These are phyloP conservation scores for Halichoerus grypus DNA, from an alignment of 2,113 vertebrate genomes.

Conservation along the genomic window DNA sequence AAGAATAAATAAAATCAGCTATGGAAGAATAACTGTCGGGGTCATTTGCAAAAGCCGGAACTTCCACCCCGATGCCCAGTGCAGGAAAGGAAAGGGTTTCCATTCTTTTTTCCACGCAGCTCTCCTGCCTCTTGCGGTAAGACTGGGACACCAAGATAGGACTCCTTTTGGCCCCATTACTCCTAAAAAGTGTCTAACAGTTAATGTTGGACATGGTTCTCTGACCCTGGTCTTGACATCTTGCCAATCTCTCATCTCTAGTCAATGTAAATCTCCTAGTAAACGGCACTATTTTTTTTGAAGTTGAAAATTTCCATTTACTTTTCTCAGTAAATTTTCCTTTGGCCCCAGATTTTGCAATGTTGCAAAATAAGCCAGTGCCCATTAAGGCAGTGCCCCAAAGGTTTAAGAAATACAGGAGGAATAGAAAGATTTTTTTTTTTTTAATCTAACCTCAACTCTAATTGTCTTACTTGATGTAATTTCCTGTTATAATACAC, in stretches of 20 bases:
- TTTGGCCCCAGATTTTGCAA: constrained; percentile 35
- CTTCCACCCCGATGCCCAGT: rapidly evolving
- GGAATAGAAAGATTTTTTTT: constrained; percentile 20
- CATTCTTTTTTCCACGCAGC: not conserved
- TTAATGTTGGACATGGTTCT: not conserved
- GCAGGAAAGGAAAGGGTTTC: not conserved
- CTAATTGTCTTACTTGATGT: not conserved
- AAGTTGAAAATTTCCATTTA: constrained; percentile 49
- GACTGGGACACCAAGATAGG: not conserved
- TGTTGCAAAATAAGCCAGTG: constrained; percentile 44
- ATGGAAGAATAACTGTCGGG: not conserved
- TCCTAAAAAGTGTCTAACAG: not conserved
- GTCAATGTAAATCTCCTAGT: not conserved
- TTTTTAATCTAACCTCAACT: constrained; percentile 39
- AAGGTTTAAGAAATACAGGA: not conserved
- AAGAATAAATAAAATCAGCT: not conserved
- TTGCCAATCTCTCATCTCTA: not conserved
- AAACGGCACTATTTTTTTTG: not conserved
- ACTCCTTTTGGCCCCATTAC: not conserved
- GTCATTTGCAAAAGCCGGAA: not conserved
- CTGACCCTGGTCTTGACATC: not conserved
- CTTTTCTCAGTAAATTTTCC: not conserved
- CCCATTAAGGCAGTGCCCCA: not conserved
- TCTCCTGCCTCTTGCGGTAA: not conserved
- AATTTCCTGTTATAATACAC: constrained; percentile 54